Evolutionary conservation across 2,113 vertebrate genomes (phyloP).

Genomic region (Cottus gobio): DNA sequence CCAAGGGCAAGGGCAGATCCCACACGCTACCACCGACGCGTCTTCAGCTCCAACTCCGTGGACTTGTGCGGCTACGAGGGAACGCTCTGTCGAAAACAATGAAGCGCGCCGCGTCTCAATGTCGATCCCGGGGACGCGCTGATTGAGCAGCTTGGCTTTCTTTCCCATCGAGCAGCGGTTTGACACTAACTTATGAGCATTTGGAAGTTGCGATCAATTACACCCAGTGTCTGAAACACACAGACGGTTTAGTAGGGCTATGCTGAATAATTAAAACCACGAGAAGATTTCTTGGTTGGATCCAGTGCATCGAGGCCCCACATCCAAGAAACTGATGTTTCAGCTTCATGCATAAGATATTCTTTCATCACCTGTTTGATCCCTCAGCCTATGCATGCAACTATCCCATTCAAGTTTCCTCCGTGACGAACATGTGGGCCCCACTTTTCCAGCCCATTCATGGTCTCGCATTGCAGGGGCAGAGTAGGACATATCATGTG

Average conservation of each 20-base stretch:
- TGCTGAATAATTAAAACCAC: slow-evolving; percentile 48
- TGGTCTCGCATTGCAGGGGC: slow-evolving; percentile 83
- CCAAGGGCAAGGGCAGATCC: slow-evolving; percentile 80
- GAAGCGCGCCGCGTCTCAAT: slow-evolving; percentile 47
- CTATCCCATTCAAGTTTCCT: slow-evolving; percentile 38
- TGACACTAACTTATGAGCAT: slow-evolving; percentile 58
- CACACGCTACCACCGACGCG: slow-evolving; percentile 37
- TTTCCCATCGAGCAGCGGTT: slow-evolving; percentile 45
- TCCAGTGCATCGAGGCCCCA: background rate
- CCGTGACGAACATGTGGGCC: slow-evolving; percentile 33
- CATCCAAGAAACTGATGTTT: background rate
- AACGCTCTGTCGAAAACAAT: slow-evolving; percentile 58
- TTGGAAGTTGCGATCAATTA: slow-evolving; percentile 57
- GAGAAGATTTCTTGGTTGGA: background rate
- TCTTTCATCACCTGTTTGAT: background rate
- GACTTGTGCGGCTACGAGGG: slow-evolving; percentile 36
- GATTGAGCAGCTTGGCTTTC: slow-evolving; percentile 53
- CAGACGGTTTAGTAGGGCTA: slow-evolving; percentile 28
- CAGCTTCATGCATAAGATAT: background rate
- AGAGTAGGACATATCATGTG: slow-evolving; percentile 68
- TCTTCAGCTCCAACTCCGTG: slow-evolving; percentile 33
- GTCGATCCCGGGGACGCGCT: slow-evolving; percentile 52
- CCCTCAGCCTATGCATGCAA: background rate
- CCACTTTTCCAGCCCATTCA: slow-evolving; percentile 86
- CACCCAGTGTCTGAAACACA: slow-evolving; percentile 31